Conservation (phyloP, 2,113 vertebrate species). For the Forbesichthys agassizii region DNA sequence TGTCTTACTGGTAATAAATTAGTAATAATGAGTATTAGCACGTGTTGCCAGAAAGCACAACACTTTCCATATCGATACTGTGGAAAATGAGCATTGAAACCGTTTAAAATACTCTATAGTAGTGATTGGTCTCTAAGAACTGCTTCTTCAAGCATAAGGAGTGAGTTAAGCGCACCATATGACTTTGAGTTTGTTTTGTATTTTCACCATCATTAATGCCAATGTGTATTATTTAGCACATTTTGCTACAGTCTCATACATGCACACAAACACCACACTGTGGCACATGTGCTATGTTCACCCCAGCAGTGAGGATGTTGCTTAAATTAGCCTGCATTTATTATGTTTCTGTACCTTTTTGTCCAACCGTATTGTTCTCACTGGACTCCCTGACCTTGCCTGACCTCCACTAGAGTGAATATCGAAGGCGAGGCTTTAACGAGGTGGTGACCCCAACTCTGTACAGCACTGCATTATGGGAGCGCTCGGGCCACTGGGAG, state of each 20-base stretch:
- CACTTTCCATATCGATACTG: too few species aligned
- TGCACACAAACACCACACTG: background rate
- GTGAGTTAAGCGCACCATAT: too few species aligned
- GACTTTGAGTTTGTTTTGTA: too few species aligned
- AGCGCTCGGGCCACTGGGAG: conserved; percentile 91
- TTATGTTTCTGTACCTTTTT: conserved; percentile 26
- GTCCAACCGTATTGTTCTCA: conserved; percentile 2
- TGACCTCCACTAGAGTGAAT: conserved; percentile 79
- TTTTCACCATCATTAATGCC: too few species aligned
- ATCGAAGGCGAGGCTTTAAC: conserved; percentile 81
- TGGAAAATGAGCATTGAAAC: too few species aligned
- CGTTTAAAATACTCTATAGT: too few species aligned
- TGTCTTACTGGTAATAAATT: too few species aligned
- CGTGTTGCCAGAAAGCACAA: too few species aligned
- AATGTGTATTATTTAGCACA: too few species aligned
- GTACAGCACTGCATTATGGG: conserved; percentile 86
- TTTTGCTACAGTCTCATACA: background rate
- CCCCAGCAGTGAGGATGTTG: conserved; percentile 42
- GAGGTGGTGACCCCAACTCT: conserved; percentile 91
- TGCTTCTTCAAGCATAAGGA: too few species aligned
- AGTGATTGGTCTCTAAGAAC: too few species aligned
- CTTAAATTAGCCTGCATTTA: conserved; percentile 25
- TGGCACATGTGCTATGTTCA: background rate
- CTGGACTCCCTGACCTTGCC: conserved; percentile 28
- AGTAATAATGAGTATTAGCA: too few species aligned